phyloP scores from a whole-genome alignment of 2,888 invertebrate genomes.

The Drosophila eohydei region DNA sequence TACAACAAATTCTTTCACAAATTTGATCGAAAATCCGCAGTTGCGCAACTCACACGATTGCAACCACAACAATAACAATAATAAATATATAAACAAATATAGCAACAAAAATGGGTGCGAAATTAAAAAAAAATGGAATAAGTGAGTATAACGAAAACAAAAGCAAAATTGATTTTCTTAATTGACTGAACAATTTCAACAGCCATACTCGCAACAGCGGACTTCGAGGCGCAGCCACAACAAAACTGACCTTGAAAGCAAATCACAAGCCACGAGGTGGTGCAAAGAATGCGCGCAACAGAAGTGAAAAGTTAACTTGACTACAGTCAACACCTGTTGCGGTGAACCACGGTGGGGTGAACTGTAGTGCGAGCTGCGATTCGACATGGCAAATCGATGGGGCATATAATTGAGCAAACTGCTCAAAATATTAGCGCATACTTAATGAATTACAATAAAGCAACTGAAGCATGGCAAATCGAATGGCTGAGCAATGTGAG shows the following conservation, averaged over 20 bases:
- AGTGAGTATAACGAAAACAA: slow-evolving; percentile 22
- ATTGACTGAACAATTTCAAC: slow-evolving; percentile 74
- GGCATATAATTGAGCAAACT: slow-evolving; percentile 59
- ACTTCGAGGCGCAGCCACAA: slow-evolving; percentile 46
- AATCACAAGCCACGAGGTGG: slow-evolving; percentile 24
- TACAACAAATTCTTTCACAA: slow-evolving; percentile 67
- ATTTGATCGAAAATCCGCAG: slow-evolving; percentile 55
- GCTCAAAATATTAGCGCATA: slow-evolving; percentile 52
- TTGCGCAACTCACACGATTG: slow-evolving; percentile 62
- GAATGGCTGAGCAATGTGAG: slow-evolving; percentile 23
- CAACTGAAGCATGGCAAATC: slow-evolving; percentile 50
- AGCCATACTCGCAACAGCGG: slow-evolving; percentile 26
- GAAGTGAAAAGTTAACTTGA: slow-evolving; percentile 51
- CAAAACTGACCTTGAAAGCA: slow-evolving; percentile 69
- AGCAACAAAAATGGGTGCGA: slow-evolving; percentile 49
- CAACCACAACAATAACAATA: slow-evolving; percentile 36
- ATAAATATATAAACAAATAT: background rate
- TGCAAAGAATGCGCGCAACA: slow-evolving; percentile 54
- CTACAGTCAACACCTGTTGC: slow-evolving; percentile 35
- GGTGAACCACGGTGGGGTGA: background rate
- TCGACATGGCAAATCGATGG: slow-evolving; percentile 46
- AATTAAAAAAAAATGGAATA: slow-evolving; percentile 30
- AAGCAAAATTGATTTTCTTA: slow-evolving; percentile 71
- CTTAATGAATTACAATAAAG: slow-evolving; percentile 53
- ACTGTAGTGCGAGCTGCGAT: slow-evolving; percentile 7